These are phyloP conservation scores for Dioctria rufipes DNA, from an alignment of 2,888 invertebrate species.

Conservation along the genomic window DNA sequence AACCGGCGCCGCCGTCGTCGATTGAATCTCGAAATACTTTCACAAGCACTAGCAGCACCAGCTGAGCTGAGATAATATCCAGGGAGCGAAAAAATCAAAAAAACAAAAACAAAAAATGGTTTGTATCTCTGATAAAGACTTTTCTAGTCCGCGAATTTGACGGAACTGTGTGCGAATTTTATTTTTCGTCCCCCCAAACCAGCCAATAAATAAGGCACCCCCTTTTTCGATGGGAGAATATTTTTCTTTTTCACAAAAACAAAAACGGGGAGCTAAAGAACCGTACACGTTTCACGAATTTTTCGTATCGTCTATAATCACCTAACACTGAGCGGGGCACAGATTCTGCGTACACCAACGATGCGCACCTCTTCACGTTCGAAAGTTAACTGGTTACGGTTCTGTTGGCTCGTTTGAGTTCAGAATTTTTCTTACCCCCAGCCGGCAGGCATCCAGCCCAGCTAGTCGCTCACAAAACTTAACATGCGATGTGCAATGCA, in stretches of 20 bases:
- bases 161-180: constrained; percentile 23
- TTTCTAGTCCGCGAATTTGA: constrained; percentile 46
- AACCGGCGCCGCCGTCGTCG: neutral
- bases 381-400: constrained; percentile 67
- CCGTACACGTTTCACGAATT: constrained; percentile 9
- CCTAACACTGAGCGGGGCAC: constrained; percentile 37
- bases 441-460: too few species aligned
- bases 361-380: constrained; percentile 70
- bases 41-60: neutral
- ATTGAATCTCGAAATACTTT: neutral
- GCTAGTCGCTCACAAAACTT: too few species aligned
- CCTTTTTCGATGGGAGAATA: constrained; percentile 9
- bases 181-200: constrained; percentile 6
- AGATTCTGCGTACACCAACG: constrained; percentile 64
- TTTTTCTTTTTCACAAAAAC: neutral
- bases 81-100: neutral
- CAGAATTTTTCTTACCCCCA: constrained; percentile 34
- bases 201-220: neutral
- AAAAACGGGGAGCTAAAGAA: constrained; percentile 6
- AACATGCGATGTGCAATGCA: neutral
- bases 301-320: constrained; percentile 8
- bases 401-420: constrained; percentile 21
- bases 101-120: neutral
- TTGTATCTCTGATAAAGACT: constrained; percentile 44
- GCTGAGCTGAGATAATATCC: neutral